Evolutionary conservation across 2,113 vertebrate genomes (phyloP).

Genomic region (Callithrix jacchus): DNA sequence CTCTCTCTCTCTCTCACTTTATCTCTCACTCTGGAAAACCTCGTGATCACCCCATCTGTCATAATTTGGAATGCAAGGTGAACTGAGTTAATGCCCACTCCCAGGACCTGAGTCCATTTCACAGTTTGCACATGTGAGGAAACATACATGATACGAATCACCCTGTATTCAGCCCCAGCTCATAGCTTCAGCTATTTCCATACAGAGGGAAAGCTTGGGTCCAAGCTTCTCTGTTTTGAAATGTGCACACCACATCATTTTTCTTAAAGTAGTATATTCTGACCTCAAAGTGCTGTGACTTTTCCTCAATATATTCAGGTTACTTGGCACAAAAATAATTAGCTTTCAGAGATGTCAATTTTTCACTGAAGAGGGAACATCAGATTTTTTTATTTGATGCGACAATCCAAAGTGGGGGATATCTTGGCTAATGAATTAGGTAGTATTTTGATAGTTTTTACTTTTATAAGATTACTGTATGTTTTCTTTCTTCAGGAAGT

Average conservation of each 20-base stretch:
- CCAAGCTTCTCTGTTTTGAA: background rate
- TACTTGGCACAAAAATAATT: conserved; percentile 10
- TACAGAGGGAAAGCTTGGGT: background rate
- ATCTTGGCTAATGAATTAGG: background rate
- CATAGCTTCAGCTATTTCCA: background rate
- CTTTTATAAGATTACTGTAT: background rate
- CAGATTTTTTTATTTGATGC: background rate
- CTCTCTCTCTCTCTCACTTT: no score
- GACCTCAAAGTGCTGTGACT: background rate
- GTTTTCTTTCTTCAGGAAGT: conserved; percentile 2
- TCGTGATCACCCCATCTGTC: background rate
- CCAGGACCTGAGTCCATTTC: background rate
- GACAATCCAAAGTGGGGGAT: background rate
- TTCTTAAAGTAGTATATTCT: background rate
- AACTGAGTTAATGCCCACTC: background rate
- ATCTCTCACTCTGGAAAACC: background rate
- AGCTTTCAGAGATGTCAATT: conserved; percentile 6
- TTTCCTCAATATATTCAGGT: background rate
- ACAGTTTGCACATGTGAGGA: background rate
- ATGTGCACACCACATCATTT: background rate
- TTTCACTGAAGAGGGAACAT: background rate
- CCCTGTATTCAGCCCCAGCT: background rate
- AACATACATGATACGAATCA: background rate
- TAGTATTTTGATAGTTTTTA: background rate
- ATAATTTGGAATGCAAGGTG: background rate